Percentiles rank a stretch among this genome's conserved stretches.
These are phyloP conservation scores for Liolophura sinensis DNA, from an alignment of 1,140 invertebrate genomes.

Conservation along the genomic window DNA sequence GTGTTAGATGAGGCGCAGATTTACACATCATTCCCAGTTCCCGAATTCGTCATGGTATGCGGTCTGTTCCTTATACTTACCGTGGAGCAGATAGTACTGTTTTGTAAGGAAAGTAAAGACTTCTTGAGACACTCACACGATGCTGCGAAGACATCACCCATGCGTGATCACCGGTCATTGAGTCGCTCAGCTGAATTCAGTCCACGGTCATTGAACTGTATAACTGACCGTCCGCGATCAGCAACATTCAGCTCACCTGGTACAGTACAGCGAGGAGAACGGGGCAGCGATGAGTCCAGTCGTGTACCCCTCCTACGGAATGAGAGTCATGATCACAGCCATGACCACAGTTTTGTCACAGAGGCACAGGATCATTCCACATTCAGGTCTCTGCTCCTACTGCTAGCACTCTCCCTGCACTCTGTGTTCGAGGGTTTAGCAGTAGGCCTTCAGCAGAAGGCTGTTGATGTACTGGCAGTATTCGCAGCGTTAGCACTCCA, in stretches of 20 bases:
- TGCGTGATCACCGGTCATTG: no score
- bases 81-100: conserved; percentile 64
- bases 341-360: background rate
- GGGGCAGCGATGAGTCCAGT: background rate
- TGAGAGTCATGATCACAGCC: background rate
- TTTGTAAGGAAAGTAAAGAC: conserved; percentile 51
- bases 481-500: conserved; percentile 67
- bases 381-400: conserved; percentile 59
- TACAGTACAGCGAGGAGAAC: no score
- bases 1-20: conserved; percentile 41
- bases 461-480: conserved; percentile 55
- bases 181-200: no score
- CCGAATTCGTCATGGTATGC: conserved; percentile 64
- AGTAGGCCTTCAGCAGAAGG: conserved; percentile 69
- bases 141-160: no score
- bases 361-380: conserved; percentile 50
- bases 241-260: no score
- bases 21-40: conserved; percentile 60
- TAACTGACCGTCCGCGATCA: no score
- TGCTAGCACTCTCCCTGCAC: conserved; percentile 76
- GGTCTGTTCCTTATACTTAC: conserved; percentile 68
- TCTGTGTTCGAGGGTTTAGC: conserved; percentile 81
- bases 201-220: no score
- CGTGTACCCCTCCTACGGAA: background rate
- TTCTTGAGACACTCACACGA: background rate